These are phyloP conservation scores for Lithophane semibrunnea DNA, from an alignment of 2,888 invertebrate genomes.

Conservation along the genomic window DNA sequence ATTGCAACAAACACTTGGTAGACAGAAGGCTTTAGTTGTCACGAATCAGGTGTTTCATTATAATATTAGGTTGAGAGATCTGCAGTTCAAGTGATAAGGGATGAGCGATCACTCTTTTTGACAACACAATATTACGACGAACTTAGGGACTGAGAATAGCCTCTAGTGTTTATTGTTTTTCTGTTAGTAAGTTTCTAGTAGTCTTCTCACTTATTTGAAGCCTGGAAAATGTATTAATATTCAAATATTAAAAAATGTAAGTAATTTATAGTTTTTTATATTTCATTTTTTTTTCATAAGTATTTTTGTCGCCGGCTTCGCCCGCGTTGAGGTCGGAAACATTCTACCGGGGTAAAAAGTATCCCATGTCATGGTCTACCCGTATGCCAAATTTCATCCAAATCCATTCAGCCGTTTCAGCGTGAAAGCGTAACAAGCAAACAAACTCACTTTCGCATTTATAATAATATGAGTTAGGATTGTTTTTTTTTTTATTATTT, in stretches of 20 bases:
- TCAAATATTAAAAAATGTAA: background rate
- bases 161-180: background rate
- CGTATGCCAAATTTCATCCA: too few relatives aligned
- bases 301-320: too few relatives aligned
- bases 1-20: slow-evolving; percentile 72
- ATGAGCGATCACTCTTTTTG: slow-evolving; percentile 18
- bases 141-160: background rate
- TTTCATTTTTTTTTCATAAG: too few relatives aligned
- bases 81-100: slow-evolving; percentile 54
- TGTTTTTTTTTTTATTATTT: too few relatives aligned
- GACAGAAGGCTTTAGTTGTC: slow-evolving; percentile 70
- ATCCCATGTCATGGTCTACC: too few relatives aligned
- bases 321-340: too few relatives aligned
- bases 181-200: background rate
- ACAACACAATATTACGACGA: background rate
- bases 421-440: too few relatives aligned
- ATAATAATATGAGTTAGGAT: too few relatives aligned
- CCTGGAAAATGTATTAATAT: background rate
- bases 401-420: too few relatives aligned
- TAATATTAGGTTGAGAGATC: slow-evolving; percentile 62
- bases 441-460: too few relatives aligned
- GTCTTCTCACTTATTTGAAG: background rate
- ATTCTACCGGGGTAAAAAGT: too few relatives aligned
- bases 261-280: background rate
- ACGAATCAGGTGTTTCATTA: slow-evolving; percentile 75